Evolutionary conservation across 2,888 invertebrate genomes (phyloP), one percentile per base, ranked within the genome.

Genomic region (Anarsia innoxiella): DNA sequence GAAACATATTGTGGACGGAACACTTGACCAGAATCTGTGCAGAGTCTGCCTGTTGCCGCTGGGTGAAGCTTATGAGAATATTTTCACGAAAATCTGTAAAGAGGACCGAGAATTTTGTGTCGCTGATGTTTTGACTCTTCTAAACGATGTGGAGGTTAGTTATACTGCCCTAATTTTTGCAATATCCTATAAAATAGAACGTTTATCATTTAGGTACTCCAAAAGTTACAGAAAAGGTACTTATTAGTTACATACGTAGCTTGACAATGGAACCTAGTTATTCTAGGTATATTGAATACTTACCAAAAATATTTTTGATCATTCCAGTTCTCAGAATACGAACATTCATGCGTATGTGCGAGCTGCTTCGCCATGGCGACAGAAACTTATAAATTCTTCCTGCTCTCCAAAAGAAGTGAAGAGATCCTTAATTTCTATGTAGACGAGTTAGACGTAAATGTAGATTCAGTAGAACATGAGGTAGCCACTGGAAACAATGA

Each of bases 61-160:
- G 12, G 49, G 46, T 26, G 61, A 59, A 10, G 25, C 45, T 10
- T 66, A 52, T 44, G 80, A 82, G 43, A 74, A 70, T 50, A 61
- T 78, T 37, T 76, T 71, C 36, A 78, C 82, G 0, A 65, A 54
- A 45, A 51, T 83, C 31, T 75, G 71, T 48, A 77, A 67, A 45
- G 65, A 62, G 36, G 64, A 67, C 11, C 50, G 57, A 11, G 73
- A 76, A 38, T 80, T 66, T 53, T 73, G 76, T 42, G 58, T 79
- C 36, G 79, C 79, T 12, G 72, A 79, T 51, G 59, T 76, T 5
- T 44, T 82, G 1, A 46, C 59, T 37, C 53, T 60, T 29, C 38
- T 83, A 28, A 72, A 66, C 44, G 46, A 64, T 33, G 46, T 70
- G 23, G 39, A 68, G 65, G 78, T 77, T 40, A 49, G 49, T 42